Evolutionary conservation across 2,113 vertebrate species (phyloP), one percentile per base, ranked within the genome.

Genomic region (Variabilichromis moorii): DNA sequence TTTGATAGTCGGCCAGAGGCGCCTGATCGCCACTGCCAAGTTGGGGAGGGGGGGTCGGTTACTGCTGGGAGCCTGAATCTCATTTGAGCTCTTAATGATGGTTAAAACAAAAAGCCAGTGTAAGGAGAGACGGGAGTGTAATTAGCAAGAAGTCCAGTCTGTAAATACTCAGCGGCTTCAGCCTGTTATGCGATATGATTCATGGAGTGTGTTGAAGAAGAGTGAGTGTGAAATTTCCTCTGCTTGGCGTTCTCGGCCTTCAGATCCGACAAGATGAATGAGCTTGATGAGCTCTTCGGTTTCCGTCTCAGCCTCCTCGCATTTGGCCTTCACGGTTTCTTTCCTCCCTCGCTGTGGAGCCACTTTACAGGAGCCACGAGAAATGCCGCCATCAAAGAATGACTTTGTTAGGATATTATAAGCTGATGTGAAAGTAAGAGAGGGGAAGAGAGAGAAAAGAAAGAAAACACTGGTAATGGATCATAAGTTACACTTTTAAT

Each of bases 221-320:
- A 93, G 91, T n/a, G 86, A 92, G 91, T 91, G 93, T 94, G 90
- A 93, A 93, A 94, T 90, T 54, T 61, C 79, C 84, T 82, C 63
- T 5, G 84, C 91, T 93, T 89, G 90, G 87, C 82, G 63, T 90
- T 88, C 90, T 80, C 37, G 26, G 90, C 86, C 91, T 85, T 94
- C 86, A 93, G 76, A 89, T 89, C 88, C 68, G 16, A 91, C 89
- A 96, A 96, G 95, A 96, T 92, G 92, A 93, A 96, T 94, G 95
- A 96, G 91, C 93, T 93, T 93, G 93, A 94, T 93, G 91, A 95
- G 92, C 92, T 95, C 91, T 94, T 96, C 85, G 86, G 92, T 96
- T 96, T 96, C 94, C 89, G 91, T 86, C 87, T 89, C 84, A 37
- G 84, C 45, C 90, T 91, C 76, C 40, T 88, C 47, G 61, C 88